A percentile compares a stretch with the other conserved stretches of the same genome.
These are phyloP conservation scores for Scomberomorus guttatus DNA, from an alignment of 2,797 vertebrate genomes.

Conservation along the genomic window DNA sequence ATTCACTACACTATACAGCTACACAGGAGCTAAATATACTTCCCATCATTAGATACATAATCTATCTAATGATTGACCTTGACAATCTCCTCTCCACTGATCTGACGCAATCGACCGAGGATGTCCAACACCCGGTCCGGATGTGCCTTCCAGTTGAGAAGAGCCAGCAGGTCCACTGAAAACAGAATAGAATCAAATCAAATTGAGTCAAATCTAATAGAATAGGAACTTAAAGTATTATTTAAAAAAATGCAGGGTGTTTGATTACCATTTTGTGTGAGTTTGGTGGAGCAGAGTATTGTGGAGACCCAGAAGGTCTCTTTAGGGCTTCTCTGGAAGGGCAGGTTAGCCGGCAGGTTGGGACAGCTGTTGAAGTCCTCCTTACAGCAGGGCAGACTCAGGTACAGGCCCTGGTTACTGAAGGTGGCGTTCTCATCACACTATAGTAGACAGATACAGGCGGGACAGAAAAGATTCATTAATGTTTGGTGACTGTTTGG, in stretches of 20 bases:
- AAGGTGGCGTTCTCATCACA: slow-evolving; percentile 99
- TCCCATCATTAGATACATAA: slow-evolving; percentile 8
- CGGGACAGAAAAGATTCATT: background rate
- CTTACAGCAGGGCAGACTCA: slow-evolving; percentile 98
- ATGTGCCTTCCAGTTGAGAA: slow-evolving; percentile 99
- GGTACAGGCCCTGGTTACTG: slow-evolving; percentile 97
- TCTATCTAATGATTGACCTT: slow-evolving; percentile 85
- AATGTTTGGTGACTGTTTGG: background rate
- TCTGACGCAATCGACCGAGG: slow-evolving; percentile 94
- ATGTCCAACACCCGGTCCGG: slow-evolving; percentile 97
- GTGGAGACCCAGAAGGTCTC: slow-evolving; percentile 98
- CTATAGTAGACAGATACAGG: slow-evolving; percentile 72
- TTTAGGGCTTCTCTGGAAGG: slow-evolving; percentile 98
- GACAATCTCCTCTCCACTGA: slow-evolving; percentile 98
- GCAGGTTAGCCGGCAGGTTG: slow-evolving; percentile 95
- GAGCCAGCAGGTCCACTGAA: slow-evolving; percentile 95
- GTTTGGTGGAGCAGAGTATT: slow-evolving; percentile 97
- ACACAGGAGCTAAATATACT: background rate
- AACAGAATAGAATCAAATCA: slow-evolving; percentile 12
- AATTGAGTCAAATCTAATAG: background rate
- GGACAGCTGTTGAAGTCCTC: slow-evolving; percentile 98
- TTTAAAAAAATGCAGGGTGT: background rate
- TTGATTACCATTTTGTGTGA: slow-evolving; percentile 95
- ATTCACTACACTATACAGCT: too few relatives aligned
- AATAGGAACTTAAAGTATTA: background rate